A percentile compares a stretch with the other conserved stretches of the same genome.
These are phyloP conservation scores for Tachysurus vachellii DNA, from an alignment of 2,113 vertebrate species.

Conservation along the genomic window DNA sequence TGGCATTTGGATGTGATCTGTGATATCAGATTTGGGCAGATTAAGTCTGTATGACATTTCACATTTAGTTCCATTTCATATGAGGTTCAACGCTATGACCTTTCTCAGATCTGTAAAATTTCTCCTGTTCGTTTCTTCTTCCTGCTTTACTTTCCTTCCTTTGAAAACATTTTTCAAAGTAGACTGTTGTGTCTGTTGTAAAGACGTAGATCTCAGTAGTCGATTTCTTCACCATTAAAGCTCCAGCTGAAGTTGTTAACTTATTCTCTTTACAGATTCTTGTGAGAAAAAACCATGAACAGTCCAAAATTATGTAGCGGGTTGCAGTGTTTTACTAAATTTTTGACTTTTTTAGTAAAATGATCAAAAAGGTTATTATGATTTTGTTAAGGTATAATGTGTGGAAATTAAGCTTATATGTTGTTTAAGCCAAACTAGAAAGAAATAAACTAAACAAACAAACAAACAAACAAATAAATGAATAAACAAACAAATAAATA, in stretches of 20 bases:
- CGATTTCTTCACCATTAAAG: not conserved
- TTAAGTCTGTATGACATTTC: conserved; percentile 5
- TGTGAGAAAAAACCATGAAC: not conserved
- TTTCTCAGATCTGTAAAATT: not conserved
- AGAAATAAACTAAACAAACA: too few species aligned
- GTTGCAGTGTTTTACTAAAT: too few species aligned
- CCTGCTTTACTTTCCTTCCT: not conserved
- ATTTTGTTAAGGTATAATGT: not conserved
- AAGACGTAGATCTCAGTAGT: not conserved
- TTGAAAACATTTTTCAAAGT: not conserved
- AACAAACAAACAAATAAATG: too few species aligned
- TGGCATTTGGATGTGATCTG: conserved; percentile 10
- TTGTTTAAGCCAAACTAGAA: too few species aligned
- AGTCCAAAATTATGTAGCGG: too few species aligned
- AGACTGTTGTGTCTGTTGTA: not conserved
- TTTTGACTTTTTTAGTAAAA: not conserved
- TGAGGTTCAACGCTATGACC: not conserved
- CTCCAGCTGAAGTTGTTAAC: not conserved
- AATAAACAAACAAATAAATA: too few species aligned
- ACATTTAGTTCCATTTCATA: not conserved
- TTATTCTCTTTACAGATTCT: not conserved
- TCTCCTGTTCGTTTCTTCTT: not conserved
- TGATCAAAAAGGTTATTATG: not conserved
- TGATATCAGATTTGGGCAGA: not conserved
- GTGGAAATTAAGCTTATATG: not conserved